These are phyloP conservation scores for Mythimna lalbum DNA, from an alignment of 2,888 invertebrate genomes.

Conservation along the genomic window DNA sequence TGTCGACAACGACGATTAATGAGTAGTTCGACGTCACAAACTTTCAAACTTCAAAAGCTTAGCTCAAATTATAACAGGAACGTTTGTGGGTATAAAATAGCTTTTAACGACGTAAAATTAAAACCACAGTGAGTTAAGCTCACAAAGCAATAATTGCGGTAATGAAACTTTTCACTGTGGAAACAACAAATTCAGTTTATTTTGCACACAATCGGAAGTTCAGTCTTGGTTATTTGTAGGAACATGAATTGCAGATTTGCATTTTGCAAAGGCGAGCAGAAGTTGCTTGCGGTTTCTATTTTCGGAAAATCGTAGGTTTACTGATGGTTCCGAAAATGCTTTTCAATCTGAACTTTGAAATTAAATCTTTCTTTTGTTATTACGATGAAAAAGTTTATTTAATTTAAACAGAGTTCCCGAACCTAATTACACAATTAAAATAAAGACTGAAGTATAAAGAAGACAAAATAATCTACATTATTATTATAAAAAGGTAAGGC, in stretches of 20 bases:
- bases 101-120: not conserved
- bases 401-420: no score
- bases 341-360: no score
- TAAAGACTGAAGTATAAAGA: no score
- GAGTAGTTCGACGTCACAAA: no score
- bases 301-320: not conserved
- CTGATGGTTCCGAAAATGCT: not conserved
- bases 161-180: constrained; percentile 26
- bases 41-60: not conserved
- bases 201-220: constrained; percentile 11
- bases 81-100: constrained; percentile 1
- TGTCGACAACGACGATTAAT: no score
- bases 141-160: constrained; percentile 6
- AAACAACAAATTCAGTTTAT: constrained; percentile 15
- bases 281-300: not conserved
- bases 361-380: no score
- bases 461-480: no score
- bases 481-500: no score
- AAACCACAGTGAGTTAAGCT: not conserved
- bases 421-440: no score
- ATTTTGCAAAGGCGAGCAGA: not conserved
- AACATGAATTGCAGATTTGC: constrained; percentile 26
- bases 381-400: no score
- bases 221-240: constrained; percentile 3
- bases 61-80: not conserved